phyloP scores from a whole-genome alignment of 2,797 vertebrate species.

The Acrossocheilus fasciatus region DNA sequence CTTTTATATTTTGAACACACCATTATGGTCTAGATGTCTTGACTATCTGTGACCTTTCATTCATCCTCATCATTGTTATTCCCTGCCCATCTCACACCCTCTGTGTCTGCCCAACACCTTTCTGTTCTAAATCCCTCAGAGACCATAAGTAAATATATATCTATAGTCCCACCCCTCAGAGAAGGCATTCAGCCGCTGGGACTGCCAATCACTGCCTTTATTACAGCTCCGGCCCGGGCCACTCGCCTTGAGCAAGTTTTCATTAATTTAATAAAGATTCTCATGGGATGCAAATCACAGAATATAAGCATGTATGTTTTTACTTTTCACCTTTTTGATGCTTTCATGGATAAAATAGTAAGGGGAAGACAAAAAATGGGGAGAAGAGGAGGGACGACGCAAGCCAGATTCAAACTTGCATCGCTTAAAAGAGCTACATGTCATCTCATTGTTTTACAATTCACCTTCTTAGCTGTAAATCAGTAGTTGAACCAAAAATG shows the following conservation, averaged over 20 bases:
- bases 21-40: conserved; percentile 6
- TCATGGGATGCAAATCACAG: conserved; percentile 42
- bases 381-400: not conserved
- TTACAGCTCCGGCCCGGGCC: conserved; percentile 34
- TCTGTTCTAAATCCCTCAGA: conserved; percentile 37
- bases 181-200: conserved; percentile 21
- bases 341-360: not conserved
- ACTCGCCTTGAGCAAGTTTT: conserved; percentile 68
- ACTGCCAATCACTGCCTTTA: conserved; percentile 61
- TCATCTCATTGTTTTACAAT: not conserved
- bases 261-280: conserved; percentile 69
- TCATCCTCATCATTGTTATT: conserved; percentile 45
- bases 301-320: conserved; percentile 1
- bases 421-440: not conserved
- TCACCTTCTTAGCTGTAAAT: not conserved
- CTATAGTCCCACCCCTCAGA: conserved; percentile 47
- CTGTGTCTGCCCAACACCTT: conserved; percentile 32
- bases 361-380: not conserved
- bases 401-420: not conserved
- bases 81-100: conserved; percentile 3
- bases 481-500: not conserved
- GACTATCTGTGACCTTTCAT: conserved; percentile 16
- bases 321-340: not conserved
- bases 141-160: conserved; percentile 51
- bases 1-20: conserved; percentile 7